Evolutionary conservation across 2,888 invertebrate species (phyloP), one percentile per base, ranked within the genome.

Genomic region (Erebia epiphron): DNA sequence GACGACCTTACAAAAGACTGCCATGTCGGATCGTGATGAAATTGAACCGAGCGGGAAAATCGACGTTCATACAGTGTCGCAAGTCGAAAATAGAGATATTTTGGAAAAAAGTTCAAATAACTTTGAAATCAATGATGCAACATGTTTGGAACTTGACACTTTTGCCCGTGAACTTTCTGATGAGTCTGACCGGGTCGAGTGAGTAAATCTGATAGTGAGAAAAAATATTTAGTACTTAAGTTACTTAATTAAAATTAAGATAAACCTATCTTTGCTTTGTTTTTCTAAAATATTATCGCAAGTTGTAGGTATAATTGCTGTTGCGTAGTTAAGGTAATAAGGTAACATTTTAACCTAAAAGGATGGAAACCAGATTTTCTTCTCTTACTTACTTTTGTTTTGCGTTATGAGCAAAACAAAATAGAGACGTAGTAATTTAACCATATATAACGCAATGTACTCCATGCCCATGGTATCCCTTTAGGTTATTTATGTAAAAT

Each of bases 1-100:
- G 18, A 50, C 61, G 72, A 54, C 62, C 65, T 76, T 73, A 75
- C 68, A 50, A 68, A 68, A 71, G 41, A 60, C 61, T 50, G 43
- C 62, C 58, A 68, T 69, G 67, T 63, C 72, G 13, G 58, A 65
- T 60, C 46, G 66, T 68, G 63, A 68, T 62, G 71, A 71, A 75
- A 76, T 70, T 62, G 21, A 26, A 50, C 8, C 52, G 1, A 43
- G 67, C 21, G 63, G 69, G 41, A 61, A 69, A 61, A 66, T 62
- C 41, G 64, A 71, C 67, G 49, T 61, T 43, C 69, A 68, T 61
- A 64, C 58, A 49, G 67, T 70, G 66, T 65, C 69, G 58, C 73
- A 72, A 75, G 49, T 57, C 52, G 63, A 68, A 70, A 69, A 68
- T 61, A 62, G 41, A 35, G 18, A 52, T 57, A 26, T 50, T 67